Conservation (phyloP, 1,140 invertebrate species). For the Ceratosolen fusciceps region DNA sequence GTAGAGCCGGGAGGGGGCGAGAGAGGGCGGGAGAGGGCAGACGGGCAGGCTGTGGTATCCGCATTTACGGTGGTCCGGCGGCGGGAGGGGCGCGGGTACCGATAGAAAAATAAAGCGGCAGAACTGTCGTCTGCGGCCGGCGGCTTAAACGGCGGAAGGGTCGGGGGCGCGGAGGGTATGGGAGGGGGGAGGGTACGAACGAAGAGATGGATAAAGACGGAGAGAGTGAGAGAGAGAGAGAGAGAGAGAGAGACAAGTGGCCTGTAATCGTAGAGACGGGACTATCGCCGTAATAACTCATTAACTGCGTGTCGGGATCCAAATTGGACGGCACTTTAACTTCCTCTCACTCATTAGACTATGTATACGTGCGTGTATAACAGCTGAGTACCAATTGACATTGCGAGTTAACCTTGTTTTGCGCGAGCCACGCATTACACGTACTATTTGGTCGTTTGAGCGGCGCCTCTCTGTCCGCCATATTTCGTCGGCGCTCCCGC, state of each 20-base stretch:
- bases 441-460: not conserved
- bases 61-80: too few species aligned
- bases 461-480: not conserved
- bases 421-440: not conserved
- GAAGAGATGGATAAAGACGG: not conserved
- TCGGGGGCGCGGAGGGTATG: too few species aligned
- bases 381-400: conserved; percentile 60
- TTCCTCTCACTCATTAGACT: conserved; percentile 18
- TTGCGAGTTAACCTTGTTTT: conserved; percentile 59
- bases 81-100: too few species aligned
- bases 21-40: too few species aligned
- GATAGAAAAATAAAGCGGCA: too few species aligned
- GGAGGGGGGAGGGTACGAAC: too few species aligned
- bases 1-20: not conserved
- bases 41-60: too few species aligned
- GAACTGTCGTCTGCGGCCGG: too few species aligned
- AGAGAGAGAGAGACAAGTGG: not conserved
- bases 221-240: not conserved
- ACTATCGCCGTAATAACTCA: conserved; percentile 47
- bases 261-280: conserved; percentile 4
- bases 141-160: too few species aligned
- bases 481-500: not conserved
- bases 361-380: not conserved
- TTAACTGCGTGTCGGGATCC: conserved; percentile 34
- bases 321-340: conserved; percentile 49